Base-by-base conservation (phyloP, 2,797 vertebrate genomes). In the Muscicapa comitata region DNA sequence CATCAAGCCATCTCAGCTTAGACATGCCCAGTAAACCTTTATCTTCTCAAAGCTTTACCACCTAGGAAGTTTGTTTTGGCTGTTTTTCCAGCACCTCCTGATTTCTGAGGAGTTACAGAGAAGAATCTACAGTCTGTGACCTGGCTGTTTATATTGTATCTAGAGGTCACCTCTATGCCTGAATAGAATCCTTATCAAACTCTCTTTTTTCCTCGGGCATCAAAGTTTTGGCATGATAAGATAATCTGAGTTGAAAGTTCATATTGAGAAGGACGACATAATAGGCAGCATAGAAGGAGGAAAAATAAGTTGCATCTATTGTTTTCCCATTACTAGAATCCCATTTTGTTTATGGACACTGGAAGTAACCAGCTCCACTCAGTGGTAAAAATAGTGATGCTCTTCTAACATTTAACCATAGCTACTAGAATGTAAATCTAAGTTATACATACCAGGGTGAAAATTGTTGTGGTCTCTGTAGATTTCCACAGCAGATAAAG, bases 11-110 rank as follows among this genome's bases (percentile, higher is more conserved):
- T 73, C 68, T 91, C 35, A 71, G 43, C 23, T 95, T 84, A 86
- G 89, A 81, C 91, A 95, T 80, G 57, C 53, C 95, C 84, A 59
- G 83, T 88, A 94, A 95, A 91, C 38, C 58, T 88, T 88, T 78
- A 71, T 57, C 6, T 67, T 86, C 14, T 40, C 71, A 79, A 61
- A 95, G 35, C 10, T 91, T 85, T 81, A 80, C 70, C 65, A 85
- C 58, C 42, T 80, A 73, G 79, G 33, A 38, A 57, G 33, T 48
- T 63, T 89, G 57, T 54, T 93, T 48, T 28, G 43, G 11, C 40
- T 71, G 33, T 26, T 91, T 93, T 87, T 79, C 67, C 68, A 88
- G 29, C 38, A 90, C 19, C 42, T 37, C 40, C 48, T 89, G 65
- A 75, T 86, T 87, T 31, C 51, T 88, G 85, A 84, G 33, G 31